Conservation (phyloP, 2,113 vertebrate genomes). For the Eidolon helvum region DNA sequence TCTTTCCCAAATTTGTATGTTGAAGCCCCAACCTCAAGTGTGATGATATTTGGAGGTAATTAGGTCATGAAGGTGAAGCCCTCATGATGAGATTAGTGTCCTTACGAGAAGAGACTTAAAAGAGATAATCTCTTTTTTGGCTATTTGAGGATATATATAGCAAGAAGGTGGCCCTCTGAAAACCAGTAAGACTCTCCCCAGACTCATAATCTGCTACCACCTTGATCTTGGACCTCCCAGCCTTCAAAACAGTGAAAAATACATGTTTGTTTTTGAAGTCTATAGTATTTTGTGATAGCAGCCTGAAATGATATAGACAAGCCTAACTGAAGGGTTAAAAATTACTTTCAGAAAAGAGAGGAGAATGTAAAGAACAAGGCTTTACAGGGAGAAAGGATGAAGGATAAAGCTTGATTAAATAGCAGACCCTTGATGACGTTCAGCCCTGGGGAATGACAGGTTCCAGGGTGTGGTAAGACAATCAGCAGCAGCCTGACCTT, state of each 20-base stretch:
- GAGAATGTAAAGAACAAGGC: neutral
- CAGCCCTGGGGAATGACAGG: neutral
- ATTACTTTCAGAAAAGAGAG: neutral
- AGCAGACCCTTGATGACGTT: neutral
- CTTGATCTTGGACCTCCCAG: neutral
- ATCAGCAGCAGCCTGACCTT: neutral
- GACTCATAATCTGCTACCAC: neutral
- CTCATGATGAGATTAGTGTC: neutral
- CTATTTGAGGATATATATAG: neutral
- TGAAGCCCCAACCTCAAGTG: neutral
- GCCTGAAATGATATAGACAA: neutral
- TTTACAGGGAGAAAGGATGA: neutral
- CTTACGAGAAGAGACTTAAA: neutral
- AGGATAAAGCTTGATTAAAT: neutral
- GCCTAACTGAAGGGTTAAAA: neutral
- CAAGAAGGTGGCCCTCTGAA: neutral
- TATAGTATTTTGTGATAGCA: neutral
- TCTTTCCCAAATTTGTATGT: neutral
- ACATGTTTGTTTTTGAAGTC: neutral
- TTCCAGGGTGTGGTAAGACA: neutral
- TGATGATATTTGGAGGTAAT: neutral
- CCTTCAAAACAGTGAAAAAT: neutral
- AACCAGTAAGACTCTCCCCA: neutral
- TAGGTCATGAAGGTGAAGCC: neutral
- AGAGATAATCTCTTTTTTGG: neutral